phyloP scores from a whole-genome alignment of 1,140 invertebrate genomes.

The Ceratosolen fusciceps region DNA sequence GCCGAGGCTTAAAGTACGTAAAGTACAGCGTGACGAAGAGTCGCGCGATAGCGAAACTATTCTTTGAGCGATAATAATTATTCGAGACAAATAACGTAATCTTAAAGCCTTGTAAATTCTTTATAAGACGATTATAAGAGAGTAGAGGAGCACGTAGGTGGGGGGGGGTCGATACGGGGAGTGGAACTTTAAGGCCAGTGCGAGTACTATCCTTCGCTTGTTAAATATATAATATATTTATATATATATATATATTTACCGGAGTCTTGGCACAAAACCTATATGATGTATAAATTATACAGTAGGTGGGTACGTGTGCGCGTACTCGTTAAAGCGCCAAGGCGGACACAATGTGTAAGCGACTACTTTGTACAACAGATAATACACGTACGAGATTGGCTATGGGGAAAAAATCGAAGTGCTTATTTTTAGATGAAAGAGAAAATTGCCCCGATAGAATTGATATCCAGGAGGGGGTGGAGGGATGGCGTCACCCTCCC shows the following conservation, averaged over 20 bases:
- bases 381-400: conserved; percentile 20
- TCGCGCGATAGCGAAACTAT: too few relatives aligned
- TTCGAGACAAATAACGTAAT: conserved; percentile 6
- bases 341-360: conserved; percentile 12
- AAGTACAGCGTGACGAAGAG: too few relatives aligned
- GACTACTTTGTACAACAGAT: conserved; percentile 24
- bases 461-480: background rate
- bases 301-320: conserved; percentile 7
- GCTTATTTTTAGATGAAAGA: conserved; percentile 20
- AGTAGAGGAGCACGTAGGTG: background rate
- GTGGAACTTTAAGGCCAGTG: background rate
- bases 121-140: background rate
- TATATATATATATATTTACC: background rate
- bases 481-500: too few relatives aligned
- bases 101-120: background rate
- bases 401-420: conserved; percentile 4
- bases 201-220: conserved; percentile 5
- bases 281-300: conserved; percentile 39
- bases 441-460: background rate
- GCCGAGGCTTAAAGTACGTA: too few relatives aligned
- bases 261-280: conserved; percentile 25
- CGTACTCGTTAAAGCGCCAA: conserved; percentile 16
- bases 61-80: background rate
- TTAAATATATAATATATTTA: conserved; percentile 13
- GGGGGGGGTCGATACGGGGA: background rate